Evolutionary conservation across 2,797 vertebrate species (phyloP).

Genomic region (Falco cherrug): DNA sequence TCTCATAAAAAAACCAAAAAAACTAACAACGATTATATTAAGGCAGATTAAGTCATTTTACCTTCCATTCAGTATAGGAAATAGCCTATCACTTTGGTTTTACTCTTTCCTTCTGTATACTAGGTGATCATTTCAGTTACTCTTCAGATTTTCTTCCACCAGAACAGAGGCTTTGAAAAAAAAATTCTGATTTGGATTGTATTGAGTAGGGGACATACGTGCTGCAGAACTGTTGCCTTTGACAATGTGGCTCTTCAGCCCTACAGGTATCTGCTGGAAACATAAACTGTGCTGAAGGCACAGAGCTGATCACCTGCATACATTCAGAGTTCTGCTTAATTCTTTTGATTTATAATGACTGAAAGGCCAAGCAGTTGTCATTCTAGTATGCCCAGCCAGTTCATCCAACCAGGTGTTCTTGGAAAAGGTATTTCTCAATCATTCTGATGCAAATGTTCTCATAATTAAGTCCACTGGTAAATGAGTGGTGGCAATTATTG

Average conservation of each 20-base stretch:
- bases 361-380: neutral
- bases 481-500: neutral
- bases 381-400: neutral
- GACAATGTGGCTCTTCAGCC: neutral
- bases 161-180: neutral
- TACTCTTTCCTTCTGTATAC: neutral
- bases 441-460: neutral
- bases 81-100: neutral
- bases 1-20: neutral
- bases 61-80: neutral
- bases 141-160: neutral
- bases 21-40: neutral
- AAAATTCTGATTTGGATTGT: neutral
- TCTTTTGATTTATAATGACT: neutral
- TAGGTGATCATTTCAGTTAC: neutral
- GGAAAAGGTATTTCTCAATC: neutral
- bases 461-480: neutral
- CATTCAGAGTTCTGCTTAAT: neutral
- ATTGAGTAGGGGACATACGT: neutral
- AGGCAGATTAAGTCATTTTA: neutral
- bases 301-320: neutral
- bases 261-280: neutral
- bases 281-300: neutral
- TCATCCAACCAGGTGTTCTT: neutral
- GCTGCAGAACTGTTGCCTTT: neutral